Evolutionary conservation across 2,797 vertebrate genomes (phyloP), one percentile per base, ranked within the genome.

Genomic region (Gymnodraco acuticeps): DNA sequence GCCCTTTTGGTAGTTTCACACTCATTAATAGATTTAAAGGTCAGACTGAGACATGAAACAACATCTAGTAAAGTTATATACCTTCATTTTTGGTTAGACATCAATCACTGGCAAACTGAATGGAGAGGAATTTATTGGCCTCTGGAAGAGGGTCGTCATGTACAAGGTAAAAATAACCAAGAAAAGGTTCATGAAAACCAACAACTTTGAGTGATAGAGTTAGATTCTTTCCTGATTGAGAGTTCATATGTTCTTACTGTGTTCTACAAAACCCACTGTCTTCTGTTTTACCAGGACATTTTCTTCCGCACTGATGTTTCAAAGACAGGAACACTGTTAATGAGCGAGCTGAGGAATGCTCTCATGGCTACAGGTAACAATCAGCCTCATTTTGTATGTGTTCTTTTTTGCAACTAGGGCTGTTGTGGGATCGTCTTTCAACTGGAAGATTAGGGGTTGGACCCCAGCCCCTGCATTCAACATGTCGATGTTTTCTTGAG

Each of bases 81-180:
- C 75, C 76, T 84, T 92, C 73, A 90, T 66, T 7, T 2, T 47
- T 13, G 31, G 4, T 23, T 56, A 94, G 93, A 64, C 89, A 19
- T 89, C 86, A 19, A 52, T 84, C 14, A 88, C 85, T 1, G 90
- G 92, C 38, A 91, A 70, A 81, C 87, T 94, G 43, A 80, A 83
- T 2, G 4, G 19, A 8, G 23, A 38, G 3, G 92, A 93, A 73
- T 92, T 93, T 62, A 4, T 76, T 50, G 70, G 58, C 67, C 72
- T 94, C 54, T 92, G 92, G 87, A 79, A 66, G 9, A 89, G 75
- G 61, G 64, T 92, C 6, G 8, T n/a, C 10, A 42, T 0, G 11
- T 90, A 79, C 78, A 88, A 86, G 89, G 92, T 94, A 75, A 80
- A 33, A 47, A 9, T 14, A 52, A 41, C 27, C 41, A 41, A 42